Evolutionary conservation across 2,888 invertebrate species (phyloP).

Genomic region (Cecidostiba fungosa): DNA sequence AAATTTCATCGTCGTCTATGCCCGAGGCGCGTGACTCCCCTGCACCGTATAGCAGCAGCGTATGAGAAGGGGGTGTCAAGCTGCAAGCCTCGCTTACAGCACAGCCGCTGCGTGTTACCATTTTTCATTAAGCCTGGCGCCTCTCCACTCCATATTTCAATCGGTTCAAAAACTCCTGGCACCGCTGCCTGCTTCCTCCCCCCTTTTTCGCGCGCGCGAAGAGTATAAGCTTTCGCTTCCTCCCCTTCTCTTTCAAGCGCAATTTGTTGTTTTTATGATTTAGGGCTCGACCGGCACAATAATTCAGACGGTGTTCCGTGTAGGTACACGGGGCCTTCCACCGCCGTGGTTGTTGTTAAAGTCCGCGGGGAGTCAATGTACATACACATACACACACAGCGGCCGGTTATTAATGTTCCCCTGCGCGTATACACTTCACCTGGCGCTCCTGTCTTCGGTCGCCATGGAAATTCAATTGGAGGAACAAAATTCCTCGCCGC

Average conservation of each 20-base stretch:
- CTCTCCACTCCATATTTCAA: conserved; percentile 74
- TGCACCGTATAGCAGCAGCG: conserved; percentile 44
- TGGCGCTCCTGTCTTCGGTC: conserved; percentile 14
- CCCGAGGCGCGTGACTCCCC: conserved; percentile 53
- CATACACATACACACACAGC: neutral
- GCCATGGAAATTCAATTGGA: conserved; percentile 54
- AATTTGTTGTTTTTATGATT: conserved; percentile 78
- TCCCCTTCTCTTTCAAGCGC: conserved; percentile 60
- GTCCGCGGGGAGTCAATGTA: conserved; percentile 33
- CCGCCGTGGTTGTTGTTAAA: conserved; percentile 19
- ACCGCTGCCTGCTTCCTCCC: conserved; percentile 45
- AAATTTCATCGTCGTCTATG: conserved; percentile 60
- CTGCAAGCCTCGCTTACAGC: conserved; percentile 5
- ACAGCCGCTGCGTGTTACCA: conserved; percentile 67
- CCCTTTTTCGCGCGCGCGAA: conserved; percentile 14
- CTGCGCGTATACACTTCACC: conserved; percentile 8
- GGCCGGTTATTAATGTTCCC: conserved; percentile 52
- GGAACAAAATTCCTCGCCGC: conserved; percentile 23
- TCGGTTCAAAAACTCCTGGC: conserved; percentile 73
- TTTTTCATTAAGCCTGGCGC: conserved; percentile 74
- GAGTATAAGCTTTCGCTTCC: conserved; percentile 59
- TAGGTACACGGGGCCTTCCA: conserved; percentile 51
- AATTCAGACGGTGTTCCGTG: conserved; percentile 73
- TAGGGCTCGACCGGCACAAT: conserved; percentile 72
- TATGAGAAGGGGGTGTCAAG: neutral